Evolutionary conservation across 2,113 vertebrate species (phyloP), one percentile per base, ranked within the genome.

Genomic region (Hippocampus barbouri): DNA sequence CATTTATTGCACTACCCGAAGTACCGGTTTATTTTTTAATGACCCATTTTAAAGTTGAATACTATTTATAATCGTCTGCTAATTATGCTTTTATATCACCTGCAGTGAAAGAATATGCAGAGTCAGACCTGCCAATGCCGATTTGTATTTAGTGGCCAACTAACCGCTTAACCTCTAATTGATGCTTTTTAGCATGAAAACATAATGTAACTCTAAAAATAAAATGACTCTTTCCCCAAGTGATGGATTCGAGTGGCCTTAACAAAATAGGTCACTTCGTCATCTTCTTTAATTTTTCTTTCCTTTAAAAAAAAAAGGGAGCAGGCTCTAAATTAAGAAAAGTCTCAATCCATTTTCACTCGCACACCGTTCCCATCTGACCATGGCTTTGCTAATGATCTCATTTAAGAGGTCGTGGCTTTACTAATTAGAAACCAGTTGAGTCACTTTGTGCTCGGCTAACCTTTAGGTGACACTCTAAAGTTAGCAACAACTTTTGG

Each of bases 401-500:
- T 89, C 79, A 90, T 89, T 91, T 88, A 86, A 80, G 82, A 88
- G 89, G 87, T 88, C 81, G 14, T 12, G 30, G 57, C 71, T 82
- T 82, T 77, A 81, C 78, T 91, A 90, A 91, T 89, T 91, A 82
- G 79, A 87, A 78, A 72, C 41, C 67, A 66, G 72, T 71, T 60
- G 79, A 73, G 69, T 86, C 53, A 56, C 74, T 72, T 73, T 71
- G 78, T 72, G 72, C 76, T 38, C 60, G 8, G 68, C 65, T 74
- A 77, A 85, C 82, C 78, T 78, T 76, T 20, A 38, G 34, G 73
- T 67, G 66, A 76, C 64, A 21, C 72, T 79, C 84, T 80, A 86
- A 87, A 91, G 80, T 87, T 88, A 83, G 83, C 25, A 20, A 30
- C 2, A 20, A 77, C 80, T 75, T 67, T 21, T 25, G 76, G 75